Evolutionary conservation across 2,113 vertebrate genomes (phyloP).

Genomic region (Scalopus aquaticus): DNA sequence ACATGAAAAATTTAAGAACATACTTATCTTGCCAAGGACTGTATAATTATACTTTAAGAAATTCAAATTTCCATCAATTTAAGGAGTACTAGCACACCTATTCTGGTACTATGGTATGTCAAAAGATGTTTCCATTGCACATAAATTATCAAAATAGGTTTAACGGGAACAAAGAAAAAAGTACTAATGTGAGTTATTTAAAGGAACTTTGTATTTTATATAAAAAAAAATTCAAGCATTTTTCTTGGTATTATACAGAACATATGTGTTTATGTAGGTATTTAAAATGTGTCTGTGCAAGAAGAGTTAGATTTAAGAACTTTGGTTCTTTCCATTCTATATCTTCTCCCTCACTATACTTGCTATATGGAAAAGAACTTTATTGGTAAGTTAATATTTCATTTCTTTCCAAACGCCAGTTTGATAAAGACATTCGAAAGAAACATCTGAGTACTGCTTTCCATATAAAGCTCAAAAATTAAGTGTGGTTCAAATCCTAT

Average conservation of each 20-base stretch:
- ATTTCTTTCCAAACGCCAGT: neutral
- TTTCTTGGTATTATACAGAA: constrained; percentile 9
- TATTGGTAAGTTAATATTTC: neutral
- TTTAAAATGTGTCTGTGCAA: neutral
- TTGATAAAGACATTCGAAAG: neutral
- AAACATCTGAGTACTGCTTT: neutral
- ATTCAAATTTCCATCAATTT: neutral
- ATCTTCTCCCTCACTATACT: neutral
- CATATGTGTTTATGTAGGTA: neutral
- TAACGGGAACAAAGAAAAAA: neutral
- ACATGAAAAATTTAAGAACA: neutral
- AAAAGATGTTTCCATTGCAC: neutral
- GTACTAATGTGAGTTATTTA: neutral
- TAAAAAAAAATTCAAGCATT: neutral
- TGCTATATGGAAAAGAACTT: neutral
- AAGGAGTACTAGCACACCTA: neutral
- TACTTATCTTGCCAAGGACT: neutral
- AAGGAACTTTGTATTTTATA: neutral
- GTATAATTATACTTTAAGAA: neutral
- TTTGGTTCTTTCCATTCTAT: neutral
- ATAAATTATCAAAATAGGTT: neutral
- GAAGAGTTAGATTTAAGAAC: neutral
- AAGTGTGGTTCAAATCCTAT: neutral
- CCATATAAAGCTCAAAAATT: constrained; percentile 7
- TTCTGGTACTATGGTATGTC: neutral